These are phyloP conservation scores for Entomobrya multifasciata DNA, from an alignment of 2,888 invertebrate species.

Conservation along the genomic window DNA sequence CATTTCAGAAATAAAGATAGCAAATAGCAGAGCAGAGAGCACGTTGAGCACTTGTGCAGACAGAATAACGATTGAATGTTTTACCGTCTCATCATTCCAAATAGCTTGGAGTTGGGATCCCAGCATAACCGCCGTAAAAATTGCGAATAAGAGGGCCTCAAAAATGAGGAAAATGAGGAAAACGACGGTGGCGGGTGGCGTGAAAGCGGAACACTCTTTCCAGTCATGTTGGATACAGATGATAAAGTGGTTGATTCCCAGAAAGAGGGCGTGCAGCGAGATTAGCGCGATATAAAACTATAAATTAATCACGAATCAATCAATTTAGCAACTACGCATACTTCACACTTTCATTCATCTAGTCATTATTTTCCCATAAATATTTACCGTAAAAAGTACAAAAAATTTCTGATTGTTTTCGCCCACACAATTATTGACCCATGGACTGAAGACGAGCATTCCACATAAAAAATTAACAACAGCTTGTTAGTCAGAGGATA, in stretches of 20 bases:
- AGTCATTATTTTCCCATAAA: no score
- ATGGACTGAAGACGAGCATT: constrained; percentile 85
- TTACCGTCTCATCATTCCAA: constrained; percentile 98
- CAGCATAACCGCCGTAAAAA: constrained; percentile 98
- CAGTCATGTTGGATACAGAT: constrained; percentile 96
- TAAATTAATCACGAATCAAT: constrained; percentile 10
- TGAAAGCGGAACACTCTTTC: constrained; percentile 94
- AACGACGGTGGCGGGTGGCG: constrained; percentile 97
- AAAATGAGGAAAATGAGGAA: constrained; percentile 94
- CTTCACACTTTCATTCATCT: not conserved
- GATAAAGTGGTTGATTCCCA: constrained; percentile 96
- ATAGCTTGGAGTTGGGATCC: constrained; percentile 98
- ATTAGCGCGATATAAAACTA: constrained; percentile 94
- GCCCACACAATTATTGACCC: constrained; percentile 99
- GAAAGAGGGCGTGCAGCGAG: constrained; percentile 93
- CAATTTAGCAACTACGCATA: not conserved
- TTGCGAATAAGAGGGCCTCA: constrained; percentile 96
- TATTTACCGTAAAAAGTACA: constrained; percentile 96
- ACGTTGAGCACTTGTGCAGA: no score
- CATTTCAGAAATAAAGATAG: no score
- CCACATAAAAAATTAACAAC: no score
- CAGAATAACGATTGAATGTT: no score
- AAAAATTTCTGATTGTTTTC: constrained; percentile 99
- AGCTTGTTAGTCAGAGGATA: no score
- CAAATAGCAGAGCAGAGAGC: no score